phyloP scores from a whole-genome alignment of 2,113 vertebrate genomes.

The Crotophaga sulcirostris region DNA sequence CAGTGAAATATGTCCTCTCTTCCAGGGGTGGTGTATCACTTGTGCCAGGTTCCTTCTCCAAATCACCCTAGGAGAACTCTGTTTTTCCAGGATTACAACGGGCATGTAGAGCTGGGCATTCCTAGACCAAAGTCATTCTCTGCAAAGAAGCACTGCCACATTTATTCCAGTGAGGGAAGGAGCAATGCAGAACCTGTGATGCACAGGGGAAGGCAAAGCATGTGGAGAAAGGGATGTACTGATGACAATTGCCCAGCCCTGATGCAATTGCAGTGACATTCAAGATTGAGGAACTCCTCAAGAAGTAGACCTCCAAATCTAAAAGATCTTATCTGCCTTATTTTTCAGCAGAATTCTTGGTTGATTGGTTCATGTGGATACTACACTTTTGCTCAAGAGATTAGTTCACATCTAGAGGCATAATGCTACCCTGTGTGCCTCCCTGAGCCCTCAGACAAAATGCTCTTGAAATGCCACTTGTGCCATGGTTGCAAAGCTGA shows the following conservation, averaged over 20 bases:
- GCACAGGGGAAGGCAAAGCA: background rate
- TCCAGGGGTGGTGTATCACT: background rate
- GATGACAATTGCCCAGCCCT: background rate
- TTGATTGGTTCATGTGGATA: background rate
- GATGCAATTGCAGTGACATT: background rate
- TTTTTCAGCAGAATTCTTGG: conserved; percentile 10
- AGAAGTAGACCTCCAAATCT: background rate
- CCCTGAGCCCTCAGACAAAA: background rate
- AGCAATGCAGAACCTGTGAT: background rate
- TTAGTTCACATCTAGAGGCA: conserved; percentile 25
- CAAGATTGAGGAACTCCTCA: background rate
- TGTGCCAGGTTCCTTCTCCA: background rate
- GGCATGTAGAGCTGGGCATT: background rate
- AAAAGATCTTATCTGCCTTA: background rate
- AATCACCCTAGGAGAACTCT: background rate
- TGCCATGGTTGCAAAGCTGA: background rate
- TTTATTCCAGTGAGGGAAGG: background rate
- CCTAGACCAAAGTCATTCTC: background rate
- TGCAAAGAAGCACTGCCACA: fast-evolving
- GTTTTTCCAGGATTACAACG: fast-evolving
- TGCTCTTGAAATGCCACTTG: background rate
- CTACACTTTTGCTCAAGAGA: background rate
- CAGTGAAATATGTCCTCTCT: background rate
- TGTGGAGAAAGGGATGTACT: background rate
- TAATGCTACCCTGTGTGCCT: background rate